Base-by-base conservation (phyloP, 1,140 invertebrate species). In the Daktulosphaira vitifoliae region DNA sequence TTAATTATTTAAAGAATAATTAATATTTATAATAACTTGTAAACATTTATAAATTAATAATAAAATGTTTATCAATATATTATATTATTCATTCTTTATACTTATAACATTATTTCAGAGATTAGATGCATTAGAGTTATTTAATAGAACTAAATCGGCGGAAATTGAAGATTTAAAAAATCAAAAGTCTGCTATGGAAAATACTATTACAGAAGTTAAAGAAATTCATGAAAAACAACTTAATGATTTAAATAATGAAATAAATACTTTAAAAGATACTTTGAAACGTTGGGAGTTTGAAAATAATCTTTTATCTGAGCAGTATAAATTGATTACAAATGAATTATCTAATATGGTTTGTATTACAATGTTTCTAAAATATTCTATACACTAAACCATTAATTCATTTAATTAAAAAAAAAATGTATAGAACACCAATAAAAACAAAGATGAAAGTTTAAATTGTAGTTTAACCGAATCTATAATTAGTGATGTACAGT, bases 121-220 rank as follows among this genome's bases (percentile, higher is more conserved):
- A 22, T 62, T 62, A 15, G 56, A 48, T 33, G 11, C 56, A n/a
- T 46, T 62, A 48, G 56, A 62, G 38, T 48, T 62, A 33, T 48
- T 62, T 33, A 62, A 62, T 46, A 62, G 20, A 48, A 62, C 56
- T 0, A 46, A 48, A 22, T 62, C 56, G 44, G 25, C 56, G 29
- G 56, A 62, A 48, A 62, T 62, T 29, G 56, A 62, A 8, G 39
- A 62, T 48, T 62, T 62, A n/a, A 62, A 62, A 62, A 62, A 62
- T 22, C 56, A 62, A 62, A 62, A 62, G 2, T 0, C 7, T 33
- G 2, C 23, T 9, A 22, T 62, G 25, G 56, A 62, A 62, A 62
- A 62, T 11, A 46, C 42, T 33, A 48, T 33, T 33, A 42, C 20
- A 29, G 56, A 62, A 62, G 3, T 62, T 29, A 62, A 62, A 48